Evolutionary conservation across 1,140 invertebrate genomes (phyloP), one percentile per base, ranked within the genome.

Genomic region (Trichoplusia ni): DNA sequence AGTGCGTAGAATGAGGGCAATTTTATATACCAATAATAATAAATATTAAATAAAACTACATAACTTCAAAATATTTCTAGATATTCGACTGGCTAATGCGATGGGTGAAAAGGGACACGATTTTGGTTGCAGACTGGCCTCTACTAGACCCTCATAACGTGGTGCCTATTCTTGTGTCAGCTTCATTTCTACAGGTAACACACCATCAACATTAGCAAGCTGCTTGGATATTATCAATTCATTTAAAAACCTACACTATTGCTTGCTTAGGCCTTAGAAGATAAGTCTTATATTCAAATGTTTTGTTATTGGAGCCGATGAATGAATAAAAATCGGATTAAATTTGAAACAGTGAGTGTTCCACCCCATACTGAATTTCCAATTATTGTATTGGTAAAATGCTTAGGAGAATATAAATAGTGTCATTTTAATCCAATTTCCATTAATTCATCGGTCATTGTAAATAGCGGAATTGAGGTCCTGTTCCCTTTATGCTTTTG

Each of bases 41-140:
- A 27, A 27, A 27, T 27, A 27, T 7, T 18, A 4, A 37, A 31
- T 19, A 46, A 61, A n/a, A 35, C 11, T n/a, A n/a, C n/a, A n/a
- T 47, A 13, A 2, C 27, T 44, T 27, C 18, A 38, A 33, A 44
- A 8, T 35, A 38, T 69, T 58, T 49, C 27, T n/a, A 60, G 56
- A n/a, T 93, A n/a, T 99, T 99, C 84, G 97, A 99, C 69, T 99
- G 97, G 97, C 89, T 99, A n/a, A 98, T 99, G 95, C 93, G 95
- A 68, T 99, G 97, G 96, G 96, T 98, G 0, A 96, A 96, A 81
- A 93, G 94, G 42, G 95, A 95, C 67, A 89, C 92, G 0, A 92
- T 93, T 29, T 89, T 93, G 51, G 92, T 93, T 62, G 93, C 93
- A 60, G 92, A 93, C 49, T 94, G 94, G 89, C 96, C 96, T 2